phyloP scores from a whole-genome alignment of 2,888 invertebrate genomes.

The Dolomedes plantarius region DNA sequence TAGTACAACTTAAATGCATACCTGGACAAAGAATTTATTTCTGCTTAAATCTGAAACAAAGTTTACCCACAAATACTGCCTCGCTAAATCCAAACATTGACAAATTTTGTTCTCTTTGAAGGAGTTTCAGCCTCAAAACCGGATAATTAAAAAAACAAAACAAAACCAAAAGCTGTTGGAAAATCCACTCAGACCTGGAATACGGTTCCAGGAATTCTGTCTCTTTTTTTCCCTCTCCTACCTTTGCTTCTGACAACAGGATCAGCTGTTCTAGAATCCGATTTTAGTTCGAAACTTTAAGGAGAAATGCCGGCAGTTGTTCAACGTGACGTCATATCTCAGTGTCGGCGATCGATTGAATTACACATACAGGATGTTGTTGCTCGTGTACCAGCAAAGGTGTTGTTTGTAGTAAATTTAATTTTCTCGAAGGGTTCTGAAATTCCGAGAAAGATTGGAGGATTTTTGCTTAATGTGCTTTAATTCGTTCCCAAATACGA shows the following conservation, averaged over 20 bases:
- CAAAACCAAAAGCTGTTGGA: neutral
- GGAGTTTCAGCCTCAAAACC: neutral
- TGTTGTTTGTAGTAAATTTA: neutral
- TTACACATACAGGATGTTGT: constrained; percentile 61
- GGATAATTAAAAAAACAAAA: neutral
- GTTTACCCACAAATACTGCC: too few species aligned
- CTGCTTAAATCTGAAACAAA: too few species aligned
- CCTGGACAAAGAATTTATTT: too few species aligned
- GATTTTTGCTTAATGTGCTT: too few species aligned
- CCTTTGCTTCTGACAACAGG: constrained; percentile 49
- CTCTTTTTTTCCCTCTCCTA: neutral
- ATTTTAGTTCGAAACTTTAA: constrained; percentile 25
- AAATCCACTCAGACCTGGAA: neutral
- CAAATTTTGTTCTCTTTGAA: neutral
- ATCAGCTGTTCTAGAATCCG: constrained; percentile 65
- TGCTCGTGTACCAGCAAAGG: constrained; percentile 18
- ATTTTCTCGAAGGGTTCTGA: too few species aligned
- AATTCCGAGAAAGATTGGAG: too few species aligned
- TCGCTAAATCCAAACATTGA: neutral
- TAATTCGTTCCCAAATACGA: too few species aligned
- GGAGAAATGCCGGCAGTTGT: constrained; percentile 27
- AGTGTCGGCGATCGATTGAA: constrained; percentile 39
- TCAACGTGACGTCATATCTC: constrained; percentile 41
- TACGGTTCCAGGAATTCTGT: neutral
- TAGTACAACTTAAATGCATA: too few species aligned